These are phyloP conservation scores for Alligator sinensis DNA, from an alignment of 2,113 vertebrate genomes.

Conservation along the genomic window DNA sequence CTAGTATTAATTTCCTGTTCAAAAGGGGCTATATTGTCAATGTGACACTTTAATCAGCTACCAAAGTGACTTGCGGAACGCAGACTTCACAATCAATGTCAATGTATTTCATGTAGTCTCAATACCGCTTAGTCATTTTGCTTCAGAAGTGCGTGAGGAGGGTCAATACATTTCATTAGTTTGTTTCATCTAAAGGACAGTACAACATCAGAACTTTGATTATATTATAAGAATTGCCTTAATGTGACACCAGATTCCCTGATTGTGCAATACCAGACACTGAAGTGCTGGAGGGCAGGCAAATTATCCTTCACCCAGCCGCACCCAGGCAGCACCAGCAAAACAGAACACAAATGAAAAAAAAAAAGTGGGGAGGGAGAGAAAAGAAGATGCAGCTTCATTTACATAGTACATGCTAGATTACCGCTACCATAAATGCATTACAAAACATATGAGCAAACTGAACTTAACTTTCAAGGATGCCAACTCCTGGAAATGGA, in stretches of 20 bases:
- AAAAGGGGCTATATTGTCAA: slow-evolving; percentile 79
- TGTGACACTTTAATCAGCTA: slow-evolving; percentile 83
- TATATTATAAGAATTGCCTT: slow-evolving; percentile 78
- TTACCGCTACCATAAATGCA: neutral
- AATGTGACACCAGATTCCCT: slow-evolving; percentile 76
- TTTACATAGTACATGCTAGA: slow-evolving; percentile 20
- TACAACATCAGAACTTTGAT: slow-evolving; percentile 79
- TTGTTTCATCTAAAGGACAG: slow-evolving; percentile 82
- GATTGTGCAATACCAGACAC: slow-evolving; percentile 68
- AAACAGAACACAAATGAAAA: slow-evolving; percentile 16
- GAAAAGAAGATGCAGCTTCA: slow-evolving; percentile 13
- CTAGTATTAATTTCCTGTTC: slow-evolving; percentile 84
- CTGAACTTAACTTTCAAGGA: slow-evolving; percentile 39
- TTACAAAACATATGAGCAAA: neutral
- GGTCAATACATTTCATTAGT: slow-evolving; percentile 85
- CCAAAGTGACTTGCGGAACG: slow-evolving; percentile 75
- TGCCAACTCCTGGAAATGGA: neutral
- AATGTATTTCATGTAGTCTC: slow-evolving; percentile 76
- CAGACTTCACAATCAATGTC: slow-evolving; percentile 81
- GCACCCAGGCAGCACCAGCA: neutral
- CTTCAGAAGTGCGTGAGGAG: slow-evolving; percentile 74
- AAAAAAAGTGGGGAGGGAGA: neutral
- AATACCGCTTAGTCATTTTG: slow-evolving; percentile 74
- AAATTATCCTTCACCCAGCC: slow-evolving; percentile 72
- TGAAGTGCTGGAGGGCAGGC: slow-evolving; percentile 69